Conservation (phyloP, 2,113 vertebrate species). For the Heterochromis multidens region DNA sequence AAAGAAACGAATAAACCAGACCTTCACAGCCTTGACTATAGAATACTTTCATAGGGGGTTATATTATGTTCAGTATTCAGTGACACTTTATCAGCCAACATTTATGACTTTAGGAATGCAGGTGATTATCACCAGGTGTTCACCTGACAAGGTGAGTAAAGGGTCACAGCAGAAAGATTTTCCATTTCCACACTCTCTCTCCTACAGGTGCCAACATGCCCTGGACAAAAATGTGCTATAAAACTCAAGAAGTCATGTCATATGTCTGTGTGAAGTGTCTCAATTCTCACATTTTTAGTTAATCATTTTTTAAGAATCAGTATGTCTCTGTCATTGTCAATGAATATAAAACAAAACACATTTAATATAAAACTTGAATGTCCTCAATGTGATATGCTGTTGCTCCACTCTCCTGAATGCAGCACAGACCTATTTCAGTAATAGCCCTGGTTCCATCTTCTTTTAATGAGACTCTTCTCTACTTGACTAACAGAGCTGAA, state of each 20-base stretch:
- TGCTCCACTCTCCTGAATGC: not conserved
- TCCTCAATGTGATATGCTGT: not conserved
- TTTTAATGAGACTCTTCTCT: constrained; percentile 10
- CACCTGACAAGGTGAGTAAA: not conserved
- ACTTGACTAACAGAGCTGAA: not conserved
- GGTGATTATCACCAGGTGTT: not conserved
- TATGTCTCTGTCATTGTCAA: not conserved
- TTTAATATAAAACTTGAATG: not conserved
- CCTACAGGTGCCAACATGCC: not conserved
- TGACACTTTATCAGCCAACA: not conserved
- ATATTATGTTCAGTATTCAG: too few relatives aligned
- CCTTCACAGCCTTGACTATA: not conserved
- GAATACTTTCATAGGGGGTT: too few relatives aligned
- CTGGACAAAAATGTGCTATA: not conserved
- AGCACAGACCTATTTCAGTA: not conserved
- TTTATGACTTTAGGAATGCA: not conserved
- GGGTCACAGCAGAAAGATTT: not conserved
- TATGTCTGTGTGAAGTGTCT: not conserved
- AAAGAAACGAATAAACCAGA: not conserved
- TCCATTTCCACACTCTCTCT: not conserved
- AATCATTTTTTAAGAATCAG: not conserved
- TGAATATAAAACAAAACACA: not conserved
- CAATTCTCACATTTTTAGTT: not conserved
- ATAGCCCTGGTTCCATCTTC: not conserved
- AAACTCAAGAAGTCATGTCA: not conserved